Evolutionary conservation across 2,888 invertebrate species (phyloP).

Genomic region (Bugulina stolonifera): DNA sequence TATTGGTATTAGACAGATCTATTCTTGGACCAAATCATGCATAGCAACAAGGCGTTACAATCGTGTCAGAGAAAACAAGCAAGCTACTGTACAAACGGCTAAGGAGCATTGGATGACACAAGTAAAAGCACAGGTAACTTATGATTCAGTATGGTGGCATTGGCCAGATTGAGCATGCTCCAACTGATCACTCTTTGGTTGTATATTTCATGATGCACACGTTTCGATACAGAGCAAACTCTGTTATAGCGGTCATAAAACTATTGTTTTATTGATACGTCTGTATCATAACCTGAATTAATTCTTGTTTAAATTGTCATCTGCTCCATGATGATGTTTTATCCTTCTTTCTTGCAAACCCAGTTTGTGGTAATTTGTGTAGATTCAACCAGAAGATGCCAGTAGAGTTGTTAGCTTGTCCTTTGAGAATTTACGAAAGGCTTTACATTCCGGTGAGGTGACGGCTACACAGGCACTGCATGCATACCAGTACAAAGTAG

Average conservation of each 20-base stretch:
- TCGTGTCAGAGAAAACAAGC: neutral
- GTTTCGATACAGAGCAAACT: no score
- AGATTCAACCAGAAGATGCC: slow-evolving; percentile 27
- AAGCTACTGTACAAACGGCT: neutral
- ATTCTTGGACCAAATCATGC: neutral
- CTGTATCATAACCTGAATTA: no score
- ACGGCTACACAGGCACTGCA: slow-evolving; percentile 26
- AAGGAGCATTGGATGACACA: neutral
- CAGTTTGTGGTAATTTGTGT: no score
- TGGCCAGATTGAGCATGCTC: no score
- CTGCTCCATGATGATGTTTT: no score
- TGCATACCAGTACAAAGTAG: slow-evolving; percentile 27
- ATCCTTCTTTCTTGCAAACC: no score
- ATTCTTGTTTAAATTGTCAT: no score
- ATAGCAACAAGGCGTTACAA: neutral
- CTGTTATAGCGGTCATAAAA: no score
- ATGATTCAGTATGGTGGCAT: no score
- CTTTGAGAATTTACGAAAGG: slow-evolving; percentile 12
- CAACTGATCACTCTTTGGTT: no score
- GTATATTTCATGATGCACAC: no score
- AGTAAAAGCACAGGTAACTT: neutral
- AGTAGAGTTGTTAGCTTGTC: slow-evolving; percentile 14
- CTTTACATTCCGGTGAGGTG: slow-evolving; percentile 22
- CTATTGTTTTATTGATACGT: no score
- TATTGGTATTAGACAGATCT: neutral